A percentile compares a stretch with the other conserved stretches of the same genome.
phyloP scores from a whole-genome alignment of 2,888 invertebrate species.

The Pristionchus entomophagus region DNA sequence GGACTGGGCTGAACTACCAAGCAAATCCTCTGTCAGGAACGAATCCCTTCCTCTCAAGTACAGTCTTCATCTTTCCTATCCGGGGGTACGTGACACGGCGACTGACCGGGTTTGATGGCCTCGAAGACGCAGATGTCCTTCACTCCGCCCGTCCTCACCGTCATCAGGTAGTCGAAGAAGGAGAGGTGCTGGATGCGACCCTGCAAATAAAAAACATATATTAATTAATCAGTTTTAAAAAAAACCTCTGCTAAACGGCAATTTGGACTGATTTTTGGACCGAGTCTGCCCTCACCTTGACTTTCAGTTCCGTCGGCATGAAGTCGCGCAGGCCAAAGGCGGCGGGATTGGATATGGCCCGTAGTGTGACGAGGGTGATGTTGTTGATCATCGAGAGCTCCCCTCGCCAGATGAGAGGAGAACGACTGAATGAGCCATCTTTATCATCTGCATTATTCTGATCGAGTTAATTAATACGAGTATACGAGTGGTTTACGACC shows the following conservation, averaged over 20 bases:
- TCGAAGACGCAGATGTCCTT: conserved; percentile 50
- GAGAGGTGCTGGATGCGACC: conserved; percentile 51
- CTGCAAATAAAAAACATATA: conserved; percentile 34
- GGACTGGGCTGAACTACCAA: no score
- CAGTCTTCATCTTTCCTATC: no score
- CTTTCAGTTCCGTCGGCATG: conserved; percentile 47
- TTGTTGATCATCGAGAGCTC: conserved; percentile 46
- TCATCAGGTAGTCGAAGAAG: conserved; percentile 52
- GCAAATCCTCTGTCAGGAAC: no score
- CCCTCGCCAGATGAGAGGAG: conserved; percentile 52
- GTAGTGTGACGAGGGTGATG: conserved; percentile 14
- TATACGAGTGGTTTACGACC: no score
- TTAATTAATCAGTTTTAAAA: background rate
- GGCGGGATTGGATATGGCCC: conserved; percentile 50
- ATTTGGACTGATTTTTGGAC: background rate
- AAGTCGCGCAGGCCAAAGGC: conserved; percentile 50
- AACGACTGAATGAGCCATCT: conserved; percentile 35
- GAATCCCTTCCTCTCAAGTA: no score
- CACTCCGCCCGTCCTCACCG: conserved; percentile 38
- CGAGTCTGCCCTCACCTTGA: conserved; percentile 28
- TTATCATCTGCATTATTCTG: background rate
- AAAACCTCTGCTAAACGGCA: background rate
- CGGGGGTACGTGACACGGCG: background rate
- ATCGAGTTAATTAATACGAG: background rate
- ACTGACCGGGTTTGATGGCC: conserved; percentile 40